Base-by-base conservation (phyloP, 2,113 vertebrate genomes). In the Phalacrocorax brasilianus region DNA sequence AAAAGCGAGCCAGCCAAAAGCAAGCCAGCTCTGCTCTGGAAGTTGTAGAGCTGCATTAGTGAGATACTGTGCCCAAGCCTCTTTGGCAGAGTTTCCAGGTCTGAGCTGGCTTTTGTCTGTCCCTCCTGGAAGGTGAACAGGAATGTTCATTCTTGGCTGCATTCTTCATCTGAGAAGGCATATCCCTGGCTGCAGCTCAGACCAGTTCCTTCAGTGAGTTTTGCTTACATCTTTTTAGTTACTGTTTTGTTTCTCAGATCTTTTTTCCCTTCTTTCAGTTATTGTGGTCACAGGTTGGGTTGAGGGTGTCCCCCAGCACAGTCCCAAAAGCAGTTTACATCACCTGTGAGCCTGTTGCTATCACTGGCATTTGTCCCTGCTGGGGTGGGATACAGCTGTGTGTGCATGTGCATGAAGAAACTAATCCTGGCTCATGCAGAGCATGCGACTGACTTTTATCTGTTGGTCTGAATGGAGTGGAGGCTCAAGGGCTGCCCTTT, bases 301-400 rank as follows among this genome's bases (percentile, higher is more conserved):
- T 38, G 26, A 23, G 12, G 5, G 18, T 42, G 27, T 40, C 5
- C 52, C n/a, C 13, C 53, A 33, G 33, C 19, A 26, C 19, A 1
- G 12, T 62, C 21, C 23, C 38, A 30, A 58, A 52, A 63, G 53
- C 23, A 70, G 76, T 40, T 68, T 45, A 35, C 8, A 14, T 53
- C 49, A 59, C 30, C 55, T 19, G 26, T 20, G 61, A 83, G 55
- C 15, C 15, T 3, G 0, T 3, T 26, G 32, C 28, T 67, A 0
- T 33, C 42, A 21, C 26, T 0, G 1, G 30, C 58, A 23, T 3
- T 0, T 0, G 1, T 75, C 24, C 13, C 56, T 47, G 21, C 49
- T 12, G 27, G 23, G 27, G 0, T 49, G 30, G 14, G 27, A 19
- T n/a, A 26, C 9, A 5, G 4, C 24, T 18, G 9, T 1, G 1